A percentile compares a stretch with the other conserved stretches of the same genome.
These are phyloP conservation scores for Enteromius unitaeniatus DNA, from an alignment of 2,797 vertebrate species.

Conservation along the genomic window DNA sequence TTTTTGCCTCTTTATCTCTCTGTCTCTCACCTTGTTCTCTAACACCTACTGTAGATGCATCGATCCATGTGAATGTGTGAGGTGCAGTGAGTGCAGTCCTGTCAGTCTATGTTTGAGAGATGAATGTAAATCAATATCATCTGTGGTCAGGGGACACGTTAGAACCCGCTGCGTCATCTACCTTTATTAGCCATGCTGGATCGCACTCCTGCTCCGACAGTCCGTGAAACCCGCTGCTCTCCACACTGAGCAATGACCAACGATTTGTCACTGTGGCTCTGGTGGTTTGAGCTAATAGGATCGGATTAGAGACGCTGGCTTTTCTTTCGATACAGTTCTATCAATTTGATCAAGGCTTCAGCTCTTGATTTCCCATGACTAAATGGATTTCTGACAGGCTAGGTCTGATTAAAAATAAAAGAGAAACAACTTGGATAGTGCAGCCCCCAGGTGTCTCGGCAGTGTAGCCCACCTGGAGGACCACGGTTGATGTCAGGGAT, in stretches of 20 bases:
- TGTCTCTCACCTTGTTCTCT: conserved; percentile 29
- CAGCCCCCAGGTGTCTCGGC: not conserved
- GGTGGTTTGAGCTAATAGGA: conserved; percentile 24
- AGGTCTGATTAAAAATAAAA: not conserved
- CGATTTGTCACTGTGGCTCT: conserved; percentile 39
- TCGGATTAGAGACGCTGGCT: conserved; percentile 41
- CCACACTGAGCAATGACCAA: conserved; percentile 33
- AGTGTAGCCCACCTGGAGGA: conserved; percentile 16
- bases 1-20: conserved; percentile 28
- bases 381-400: conserved; percentile 35
- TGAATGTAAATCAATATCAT: conserved; percentile 74
- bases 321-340: conserved; percentile 38
- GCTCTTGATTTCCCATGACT: conserved; percentile 35
- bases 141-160: conserved; percentile 61
- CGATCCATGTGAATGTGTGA: conserved; percentile 57
- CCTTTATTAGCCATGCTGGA: conserved; percentile 47
- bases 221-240: conserved; percentile 51
- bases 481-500: conserved; percentile 6
- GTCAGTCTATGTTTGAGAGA: conserved; percentile 64
- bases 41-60: conserved; percentile 49
- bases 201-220: conserved; percentile 32
- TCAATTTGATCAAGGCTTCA: conserved; percentile 43
- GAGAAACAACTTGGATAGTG: not conserved
- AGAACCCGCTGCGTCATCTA: conserved; percentile 60
- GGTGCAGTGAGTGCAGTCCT: conserved; percentile 58